Conservation (phyloP, 2,113 vertebrate genomes). For the Engystomops pustulosus region DNA sequence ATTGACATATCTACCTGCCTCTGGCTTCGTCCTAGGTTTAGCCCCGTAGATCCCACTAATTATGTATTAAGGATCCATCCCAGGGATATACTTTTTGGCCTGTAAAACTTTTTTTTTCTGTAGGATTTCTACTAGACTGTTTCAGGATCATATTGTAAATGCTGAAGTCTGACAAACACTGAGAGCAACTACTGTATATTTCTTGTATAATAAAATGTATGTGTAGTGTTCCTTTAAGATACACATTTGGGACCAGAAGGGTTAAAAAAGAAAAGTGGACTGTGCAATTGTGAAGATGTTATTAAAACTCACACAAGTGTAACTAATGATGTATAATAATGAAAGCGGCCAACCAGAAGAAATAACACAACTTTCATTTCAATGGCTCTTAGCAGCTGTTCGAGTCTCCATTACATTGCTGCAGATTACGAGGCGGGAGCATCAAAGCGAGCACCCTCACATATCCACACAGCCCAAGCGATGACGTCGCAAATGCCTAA, state of each 20-base stretch:
- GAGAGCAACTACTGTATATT: too few relatives aligned
- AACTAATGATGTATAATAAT: constrained; percentile 31
- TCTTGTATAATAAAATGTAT: too few relatives aligned
- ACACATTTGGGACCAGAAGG: neutral
- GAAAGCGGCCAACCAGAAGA: neutral
- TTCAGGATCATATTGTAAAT: too few relatives aligned
- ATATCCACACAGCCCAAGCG: neutral
- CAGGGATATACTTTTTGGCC: too few relatives aligned
- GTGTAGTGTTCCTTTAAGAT: neutral
- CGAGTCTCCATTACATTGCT: neutral
- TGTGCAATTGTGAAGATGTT: constrained; percentile 12
- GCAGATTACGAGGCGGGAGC: neutral
- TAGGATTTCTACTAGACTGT: too few relatives aligned
- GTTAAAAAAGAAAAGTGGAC: neutral
- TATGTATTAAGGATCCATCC: too few relatives aligned
- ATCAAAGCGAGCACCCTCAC: neutral
- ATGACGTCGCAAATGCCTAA: neutral
- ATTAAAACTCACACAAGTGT: neutral
- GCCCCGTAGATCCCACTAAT: too few relatives aligned
- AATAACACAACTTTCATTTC: neutral
- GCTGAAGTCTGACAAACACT: too few relatives aligned
- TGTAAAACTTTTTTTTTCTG: too few relatives aligned
- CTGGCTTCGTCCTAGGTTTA: too few relatives aligned
- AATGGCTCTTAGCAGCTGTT: constrained; percentile 4
- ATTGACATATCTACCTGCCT: too few relatives aligned